phyloP scores from a whole-genome alignment of 1,140 invertebrate genomes.

The Drosophila seguyi region DNA sequence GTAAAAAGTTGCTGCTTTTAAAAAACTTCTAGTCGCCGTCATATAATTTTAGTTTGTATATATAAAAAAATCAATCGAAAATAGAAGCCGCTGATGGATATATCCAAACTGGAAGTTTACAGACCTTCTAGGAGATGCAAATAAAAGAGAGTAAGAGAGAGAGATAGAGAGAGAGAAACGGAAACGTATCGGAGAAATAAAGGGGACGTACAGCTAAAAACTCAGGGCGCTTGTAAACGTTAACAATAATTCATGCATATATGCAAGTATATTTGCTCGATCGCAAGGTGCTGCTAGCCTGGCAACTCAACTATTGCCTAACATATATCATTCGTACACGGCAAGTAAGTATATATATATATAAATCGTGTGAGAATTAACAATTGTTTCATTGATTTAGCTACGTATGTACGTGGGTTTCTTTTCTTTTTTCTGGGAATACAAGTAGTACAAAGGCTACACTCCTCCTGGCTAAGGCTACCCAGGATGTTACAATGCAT shows the following conservation, averaged over 20 bases:
- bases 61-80: conserved; percentile 29
- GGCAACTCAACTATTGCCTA: conserved; percentile 43
- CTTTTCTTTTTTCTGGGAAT: neutral
- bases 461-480: neutral
- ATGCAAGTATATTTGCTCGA: conserved; percentile 12
- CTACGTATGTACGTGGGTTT: conserved; percentile 15
- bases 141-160: too few relatives aligned
- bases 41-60: conserved; percentile 1
- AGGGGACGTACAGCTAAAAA: conserved; percentile 1
- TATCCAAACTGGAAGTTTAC: conserved; percentile 17
- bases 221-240: conserved; percentile 7
- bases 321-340: conserved; percentile 12
- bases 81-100: conserved; percentile 21
- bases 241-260: conserved; percentile 30
- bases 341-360: conserved; percentile 16
- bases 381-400: conserved; percentile 50
- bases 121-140: conserved; percentile 5
- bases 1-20: conserved; percentile 67
- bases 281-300: conserved; percentile 19
- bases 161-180: neutral
- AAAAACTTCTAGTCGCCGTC: conserved; percentile 36
- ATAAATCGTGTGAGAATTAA: conserved; percentile 40
- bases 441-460: conserved; percentile 20
- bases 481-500: conserved; percentile 17
- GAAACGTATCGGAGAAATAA: neutral